Base-by-base conservation (phyloP, 2,797 vertebrate species). In the Bradypus variegatus region DNA sequence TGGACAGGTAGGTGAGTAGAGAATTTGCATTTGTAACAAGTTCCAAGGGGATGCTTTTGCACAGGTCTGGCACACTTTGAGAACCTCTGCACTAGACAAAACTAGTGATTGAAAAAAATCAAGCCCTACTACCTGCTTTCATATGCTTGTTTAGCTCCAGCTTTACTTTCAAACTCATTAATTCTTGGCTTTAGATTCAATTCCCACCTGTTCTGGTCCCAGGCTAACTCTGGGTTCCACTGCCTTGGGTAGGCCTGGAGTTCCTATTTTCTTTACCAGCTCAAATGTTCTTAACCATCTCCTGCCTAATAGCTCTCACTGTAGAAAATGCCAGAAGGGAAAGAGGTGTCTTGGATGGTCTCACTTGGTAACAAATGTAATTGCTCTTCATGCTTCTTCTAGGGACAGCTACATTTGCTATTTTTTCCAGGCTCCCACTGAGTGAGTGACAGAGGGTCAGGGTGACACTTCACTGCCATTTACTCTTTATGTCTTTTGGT, bases 361-460 rank as follows among this genome's bases (percentile, higher is more conserved):
- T 92, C 25, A 45, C 19, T 27, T 80, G 69, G 10, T 53, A 69
- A 79, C 33, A 92, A 84, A 87, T 48, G 10, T 75, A 90, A 90
- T 27, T 58, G 70, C 72, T 60, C 45, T 36, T 73, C 45, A 78
- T 19, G 90, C 31, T 84, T 58, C 91, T 82, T 94, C 60, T 82
- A 93, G 65, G 23, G 7, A 89, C 58, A 88, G 53, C 88, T 79
- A 48, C 45, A 84, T 10, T 87, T 81, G 27, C 38, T 89, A 41
- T 69, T 62, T 83, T 85, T 91, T 87, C 50, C 60, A 38, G 64
- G 33, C 73, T 86, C 53, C 50, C 65, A 79, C 76, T 86, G 86
- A 95, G n/a, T 83, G 84, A 60, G 31, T 88, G 76, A 91, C 62
- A 89, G 29, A 89, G 73, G 69, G 41, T 55, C 50, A 80, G 33